A percentile compares a stretch with the other conserved stretches of the same genome.
These are phyloP conservation scores for Naja naja DNA, from an alignment of 2,113 vertebrate species.

Conservation along the genomic window DNA sequence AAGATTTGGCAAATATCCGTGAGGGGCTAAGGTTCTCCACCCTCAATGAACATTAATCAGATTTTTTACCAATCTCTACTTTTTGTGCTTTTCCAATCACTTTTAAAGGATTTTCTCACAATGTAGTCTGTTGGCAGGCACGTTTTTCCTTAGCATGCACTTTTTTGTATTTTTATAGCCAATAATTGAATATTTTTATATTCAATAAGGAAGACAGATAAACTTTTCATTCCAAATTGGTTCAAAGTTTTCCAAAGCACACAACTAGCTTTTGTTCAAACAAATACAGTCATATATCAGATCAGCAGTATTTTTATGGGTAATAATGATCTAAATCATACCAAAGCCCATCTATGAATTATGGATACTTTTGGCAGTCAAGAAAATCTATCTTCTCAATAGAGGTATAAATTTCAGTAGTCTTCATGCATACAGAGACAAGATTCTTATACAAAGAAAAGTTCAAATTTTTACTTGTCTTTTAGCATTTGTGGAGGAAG, in stretches of 20 bases:
- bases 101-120: background rate
- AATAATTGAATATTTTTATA: background rate
- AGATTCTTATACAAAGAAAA: background rate
- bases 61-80: background rate
- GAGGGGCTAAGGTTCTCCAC: background rate
- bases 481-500: background rate
- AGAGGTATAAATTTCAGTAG: conserved; percentile 60
- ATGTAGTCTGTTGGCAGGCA: background rate
- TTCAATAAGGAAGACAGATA: background rate
- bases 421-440: conserved; percentile 35
- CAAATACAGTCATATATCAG: conserved; percentile 48
- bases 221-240: background rate
- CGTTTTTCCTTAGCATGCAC: background rate
- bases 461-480: background rate
- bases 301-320: conserved; percentile 54
- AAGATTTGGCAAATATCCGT: background rate
- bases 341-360: conserved; percentile 58
- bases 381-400: conserved; percentile 61
- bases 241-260: background rate
- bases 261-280: background rate
- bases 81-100: background rate
- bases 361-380: conserved; percentile 58
- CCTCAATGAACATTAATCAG: background rate
- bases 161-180: background rate
- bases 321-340: conserved; percentile 55